Evolutionary conservation across 1,140 invertebrate species (phyloP).

Genomic region (Pseudomyrmex pallidus): DNA sequence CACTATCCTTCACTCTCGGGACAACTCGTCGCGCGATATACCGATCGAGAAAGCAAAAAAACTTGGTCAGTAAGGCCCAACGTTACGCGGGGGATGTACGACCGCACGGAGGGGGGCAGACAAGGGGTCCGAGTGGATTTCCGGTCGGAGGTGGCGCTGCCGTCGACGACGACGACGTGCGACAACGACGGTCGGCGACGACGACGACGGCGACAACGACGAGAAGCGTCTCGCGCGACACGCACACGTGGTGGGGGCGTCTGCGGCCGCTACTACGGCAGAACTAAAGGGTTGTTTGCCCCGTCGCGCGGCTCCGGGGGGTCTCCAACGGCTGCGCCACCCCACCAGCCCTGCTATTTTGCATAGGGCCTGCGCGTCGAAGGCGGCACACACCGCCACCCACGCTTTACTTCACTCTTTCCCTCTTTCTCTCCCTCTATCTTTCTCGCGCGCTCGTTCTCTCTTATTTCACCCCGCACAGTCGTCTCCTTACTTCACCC

Average conservation of each 20-base stretch:
- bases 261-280: conserved; percentile 82
- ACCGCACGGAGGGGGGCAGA: not conserved
- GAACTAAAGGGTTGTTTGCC: conserved; percentile 85
- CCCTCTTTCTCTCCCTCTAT: conserved; percentile 38
- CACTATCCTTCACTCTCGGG: conserved; percentile 30
- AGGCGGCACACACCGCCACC: conserved; percentile 71
- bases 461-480: conserved; percentile 67
- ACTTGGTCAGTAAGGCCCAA: conserved; percentile 39
- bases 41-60: conserved; percentile 32
- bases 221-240: conserved; percentile 78
- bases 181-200: conserved; percentile 57
- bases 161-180: conserved; percentile 71
- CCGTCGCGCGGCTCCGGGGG: conserved; percentile 79
- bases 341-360: conserved; percentile 80
- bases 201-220: conserved; percentile 72
- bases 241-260: conserved; percentile 83
- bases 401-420: conserved; percentile 31
- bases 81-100: not conserved
- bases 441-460: conserved; percentile 13
- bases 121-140: conserved; percentile 27
- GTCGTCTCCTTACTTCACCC: conserved; percentile 66
- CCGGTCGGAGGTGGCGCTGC: conserved; percentile 72
- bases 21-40: conserved; percentile 30
- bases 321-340: conserved; percentile 71
- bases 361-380: conserved; percentile 84